Evolutionary conservation across 35 echinoderm and acorn worm species (phyloP), one percentile per base, ranked within the genome.

Genomic region (Ophioderma brevispina): DNA sequence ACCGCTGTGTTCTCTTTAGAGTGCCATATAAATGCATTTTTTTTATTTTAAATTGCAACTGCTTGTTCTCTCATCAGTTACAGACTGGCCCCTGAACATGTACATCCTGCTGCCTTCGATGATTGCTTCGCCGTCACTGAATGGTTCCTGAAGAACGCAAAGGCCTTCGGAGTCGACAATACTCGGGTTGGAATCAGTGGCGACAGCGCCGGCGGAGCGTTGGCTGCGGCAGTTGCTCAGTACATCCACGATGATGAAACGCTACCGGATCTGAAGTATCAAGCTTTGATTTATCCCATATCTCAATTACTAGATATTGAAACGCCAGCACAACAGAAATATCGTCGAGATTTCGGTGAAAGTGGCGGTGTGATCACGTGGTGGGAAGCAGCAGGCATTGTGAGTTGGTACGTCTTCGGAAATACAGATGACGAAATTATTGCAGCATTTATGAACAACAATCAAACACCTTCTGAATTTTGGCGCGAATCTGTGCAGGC

Each of bases 201-300:
- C n/a, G 96, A 98, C 70, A 98, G 96, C 79, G 96, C 96, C 0
- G 96, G 96, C 0, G 96, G 96, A 0, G 83, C 86, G 13, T 59
- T 98, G 0, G 90, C 92, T 13, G 87, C 92, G 1, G 81, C 81
- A 17, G 76, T 98, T 4, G 79, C 92, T 11, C 92, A 94, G 52
- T 46, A 79, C 14, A 56, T 98, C 0, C 75, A 91, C 40, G 89
- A 94, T 55, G 87, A 92, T 32, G 31, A 55, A 0, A 79, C 78
- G n/a, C 36, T 88, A 10, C 95, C 95, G 0, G 79, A 97, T 55
- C 34, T 91, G 0, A 88, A 87, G 37, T 87, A 84, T 32, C 96
- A 98, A 76, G 92, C 85, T 28, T 82, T 94, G 0, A 89, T 94
- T 38, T 98, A 98, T 64, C 96, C 96, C 0, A 35, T 82, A 25